Conservation (phyloP, 2,797 vertebrate species). For the Sebastiscus albofasciatus region DNA sequence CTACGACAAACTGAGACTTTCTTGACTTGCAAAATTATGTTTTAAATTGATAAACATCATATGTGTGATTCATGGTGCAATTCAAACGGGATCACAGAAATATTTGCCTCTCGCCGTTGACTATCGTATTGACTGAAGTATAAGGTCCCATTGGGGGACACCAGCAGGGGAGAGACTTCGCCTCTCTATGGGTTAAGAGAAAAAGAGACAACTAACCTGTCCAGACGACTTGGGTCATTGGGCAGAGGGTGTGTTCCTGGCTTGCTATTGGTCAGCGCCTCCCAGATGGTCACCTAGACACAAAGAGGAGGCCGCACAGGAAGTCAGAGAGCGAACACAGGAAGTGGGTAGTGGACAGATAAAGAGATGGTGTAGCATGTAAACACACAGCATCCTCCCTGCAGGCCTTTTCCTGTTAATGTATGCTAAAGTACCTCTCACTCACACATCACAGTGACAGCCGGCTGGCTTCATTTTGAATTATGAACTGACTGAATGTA, state of each 20-base stretch:
- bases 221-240: slow-evolving; percentile 87
- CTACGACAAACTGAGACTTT: too few species aligned
- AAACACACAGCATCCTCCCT: background rate
- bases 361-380: background rate
- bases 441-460: background rate
- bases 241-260: slow-evolving; percentile 90
- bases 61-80: too few species aligned
- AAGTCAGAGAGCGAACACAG: slow-evolving; percentile 23
- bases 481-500: slow-evolving; percentile 15
- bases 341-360: background rate
- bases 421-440: background rate
- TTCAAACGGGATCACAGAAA: too few species aligned
- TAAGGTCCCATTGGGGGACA: too few species aligned
- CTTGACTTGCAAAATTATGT: too few species aligned
- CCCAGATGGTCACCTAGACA: slow-evolving; percentile 96
- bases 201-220: slow-evolving; percentile 83
- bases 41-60: too few species aligned
- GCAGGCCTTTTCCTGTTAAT: slow-evolving; percentile 11
- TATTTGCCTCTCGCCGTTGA: too few species aligned
- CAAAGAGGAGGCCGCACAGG: slow-evolving; percentile 20
- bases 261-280: slow-evolving; percentile 97
- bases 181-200: background rate
- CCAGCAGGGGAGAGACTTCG: rapidly evolving
- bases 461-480: slow-evolving; percentile 9
- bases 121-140: too few species aligned